These are phyloP conservation scores for Ovibos moschatus DNA, from an alignment of 2,113 vertebrate species.

Conservation along the genomic window DNA sequence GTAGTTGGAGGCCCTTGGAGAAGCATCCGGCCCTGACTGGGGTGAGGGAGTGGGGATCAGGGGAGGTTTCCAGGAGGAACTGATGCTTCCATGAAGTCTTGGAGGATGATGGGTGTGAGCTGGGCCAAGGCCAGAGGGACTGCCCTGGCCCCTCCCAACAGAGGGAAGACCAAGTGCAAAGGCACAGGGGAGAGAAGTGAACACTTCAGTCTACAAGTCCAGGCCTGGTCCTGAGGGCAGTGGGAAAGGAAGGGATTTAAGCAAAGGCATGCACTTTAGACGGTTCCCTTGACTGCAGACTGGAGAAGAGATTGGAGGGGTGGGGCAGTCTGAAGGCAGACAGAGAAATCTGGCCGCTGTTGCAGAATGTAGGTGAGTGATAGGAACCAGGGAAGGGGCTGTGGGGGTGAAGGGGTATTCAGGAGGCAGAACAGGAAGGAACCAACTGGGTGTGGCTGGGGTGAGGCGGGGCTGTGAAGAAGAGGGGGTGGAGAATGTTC, in stretches of 20 bases:
- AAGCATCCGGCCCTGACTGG: not conserved
- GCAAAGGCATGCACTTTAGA: not conserved
- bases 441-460: not conserved
- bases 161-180: not conserved
- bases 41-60: not conserved
- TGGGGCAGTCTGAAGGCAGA: not conserved
- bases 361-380: not conserved
- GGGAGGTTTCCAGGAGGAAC: not conserved
- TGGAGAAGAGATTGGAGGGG: not conserved
- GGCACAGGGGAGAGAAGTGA: not conserved
- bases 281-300: not conserved
- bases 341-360: not conserved
- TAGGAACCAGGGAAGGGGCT: not conserved
- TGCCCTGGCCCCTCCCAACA: not conserved
- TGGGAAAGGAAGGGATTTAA: not conserved
- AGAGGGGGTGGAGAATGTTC: not conserved
- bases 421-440: not conserved
- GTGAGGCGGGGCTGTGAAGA: not conserved
- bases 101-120: not conserved
- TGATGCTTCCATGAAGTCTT: not conserved
- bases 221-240: not conserved
- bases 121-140: not conserved
- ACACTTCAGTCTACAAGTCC: not conserved
- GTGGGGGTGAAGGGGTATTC: not conserved
- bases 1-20: not conserved